These are phyloP conservation scores for Drosophila pegasa DNA, from an alignment of 2,888 invertebrate species.

Conservation along the genomic window DNA sequence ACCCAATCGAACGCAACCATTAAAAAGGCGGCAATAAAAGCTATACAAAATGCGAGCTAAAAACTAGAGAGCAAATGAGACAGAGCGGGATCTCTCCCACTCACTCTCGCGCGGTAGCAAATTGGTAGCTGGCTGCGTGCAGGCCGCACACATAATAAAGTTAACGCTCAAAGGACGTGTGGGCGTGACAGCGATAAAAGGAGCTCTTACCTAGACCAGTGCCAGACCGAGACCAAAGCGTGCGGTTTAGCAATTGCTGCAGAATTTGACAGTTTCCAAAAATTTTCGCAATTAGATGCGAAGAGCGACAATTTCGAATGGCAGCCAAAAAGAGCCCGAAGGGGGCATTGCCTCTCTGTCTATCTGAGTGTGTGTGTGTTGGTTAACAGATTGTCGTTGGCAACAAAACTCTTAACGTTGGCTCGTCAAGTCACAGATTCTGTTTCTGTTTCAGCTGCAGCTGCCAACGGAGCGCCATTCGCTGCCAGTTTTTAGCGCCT, in stretches of 20 bases:
- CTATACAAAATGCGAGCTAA: constrained; percentile 50
- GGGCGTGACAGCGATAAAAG: constrained; percentile 23
- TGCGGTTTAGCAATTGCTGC: constrained; percentile 72
- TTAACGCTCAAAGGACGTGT: constrained; percentile 58
- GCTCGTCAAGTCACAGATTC: constrained; percentile 63
- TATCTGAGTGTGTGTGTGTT: constrained; percentile 17
- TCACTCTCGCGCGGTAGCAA: constrained; percentile 35
- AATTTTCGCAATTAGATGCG: constrained; percentile 76
- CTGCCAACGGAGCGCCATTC: constrained; percentile 18
- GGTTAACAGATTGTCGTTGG: constrained; percentile 61
- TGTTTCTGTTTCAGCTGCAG: constrained; percentile 34
- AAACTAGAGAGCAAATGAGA: constrained; percentile 25
- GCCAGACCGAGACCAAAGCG: constrained; percentile 55
- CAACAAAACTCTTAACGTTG: constrained; percentile 60
- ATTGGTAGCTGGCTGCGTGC: constrained; percentile 46
- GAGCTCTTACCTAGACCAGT: constrained; percentile 27
- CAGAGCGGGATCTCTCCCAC: no score
- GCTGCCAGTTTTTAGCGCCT: constrained; percentile 52
- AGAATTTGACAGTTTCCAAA: constrained; percentile 76
- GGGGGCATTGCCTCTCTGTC: not conserved
- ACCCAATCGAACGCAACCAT: constrained; percentile 60
- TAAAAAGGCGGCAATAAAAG: constrained; percentile 63
- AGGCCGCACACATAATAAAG: constrained; percentile 68
- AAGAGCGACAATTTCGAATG: constrained; percentile 68
- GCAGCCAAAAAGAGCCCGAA: constrained; percentile 16